These are phyloP conservation scores for Hippopotamus amphibius DNA, from an alignment of 2,113 vertebrate species.

Conservation along the genomic window DNA sequence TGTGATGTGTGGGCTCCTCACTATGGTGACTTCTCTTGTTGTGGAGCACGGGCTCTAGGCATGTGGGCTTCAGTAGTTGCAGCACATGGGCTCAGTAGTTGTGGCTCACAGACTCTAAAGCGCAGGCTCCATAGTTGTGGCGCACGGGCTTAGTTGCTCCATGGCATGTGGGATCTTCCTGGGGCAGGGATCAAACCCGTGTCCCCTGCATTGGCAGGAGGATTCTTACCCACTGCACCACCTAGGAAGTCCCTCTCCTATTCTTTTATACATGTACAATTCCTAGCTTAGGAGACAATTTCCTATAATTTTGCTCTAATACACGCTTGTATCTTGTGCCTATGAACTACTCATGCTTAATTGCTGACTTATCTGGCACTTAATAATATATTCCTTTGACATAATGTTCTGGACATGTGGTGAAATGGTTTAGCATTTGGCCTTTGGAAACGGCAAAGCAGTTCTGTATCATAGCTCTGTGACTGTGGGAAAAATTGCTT, in stretches of 20 bases:
- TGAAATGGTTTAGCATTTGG: slow-evolving; percentile 31
- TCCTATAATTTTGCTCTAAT: slow-evolving; percentile 47
- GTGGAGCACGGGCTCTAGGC: too few species aligned
- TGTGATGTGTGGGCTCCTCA: too few species aligned
- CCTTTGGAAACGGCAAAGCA: slow-evolving; percentile 10
- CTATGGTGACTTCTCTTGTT: too few species aligned
- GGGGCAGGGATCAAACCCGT: too few species aligned
- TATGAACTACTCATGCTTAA: slow-evolving; percentile 17
- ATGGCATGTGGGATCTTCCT: too few species aligned
- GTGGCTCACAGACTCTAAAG: too few species aligned
- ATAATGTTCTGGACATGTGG: not conserved
- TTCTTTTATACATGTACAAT: not conserved
- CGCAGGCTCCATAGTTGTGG: too few species aligned
- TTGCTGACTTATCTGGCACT: slow-evolving; percentile 8
- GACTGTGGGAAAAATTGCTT: not conserved
- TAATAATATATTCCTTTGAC: not conserved
- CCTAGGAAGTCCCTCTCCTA: not conserved
- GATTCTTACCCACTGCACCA: too few species aligned
- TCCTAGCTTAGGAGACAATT: slow-evolving; percentile 7
- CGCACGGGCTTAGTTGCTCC: too few species aligned
- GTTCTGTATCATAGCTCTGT: slow-evolving; percentile 13
- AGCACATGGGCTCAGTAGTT: too few species aligned
- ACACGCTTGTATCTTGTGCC: not conserved
- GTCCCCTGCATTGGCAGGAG: too few species aligned
- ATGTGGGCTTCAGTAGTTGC: too few species aligned